Evolutionary conservation across 2,797 vertebrate species (phyloP), one percentile per base, ranked within the genome.

Genomic region (Xiphorhynchus erythropygius): DNA sequence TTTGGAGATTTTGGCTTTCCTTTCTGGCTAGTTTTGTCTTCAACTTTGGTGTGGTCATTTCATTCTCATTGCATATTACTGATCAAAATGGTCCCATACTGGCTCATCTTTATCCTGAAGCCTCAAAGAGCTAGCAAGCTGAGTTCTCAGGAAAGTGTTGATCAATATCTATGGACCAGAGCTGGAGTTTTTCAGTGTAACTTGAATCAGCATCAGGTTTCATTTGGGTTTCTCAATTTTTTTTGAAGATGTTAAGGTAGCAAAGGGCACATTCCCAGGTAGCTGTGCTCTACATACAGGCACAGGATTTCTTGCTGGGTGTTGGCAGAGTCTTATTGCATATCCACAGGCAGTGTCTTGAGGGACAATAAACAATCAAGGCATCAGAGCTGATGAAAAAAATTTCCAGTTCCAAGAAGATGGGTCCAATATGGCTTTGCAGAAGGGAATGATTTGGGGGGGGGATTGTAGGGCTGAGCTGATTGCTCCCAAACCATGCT

Each of bases 401-500:
- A 39, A 7, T 2, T 12, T 52, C 22, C 11, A 12, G 1, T 0
- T 82, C 30, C 28, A 27, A 67, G n/a, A 25, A 74, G 24, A 22
- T 39, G 13, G 19, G 39, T 65, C 47, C 23, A 49, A 5, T 11
- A 18, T 11, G 21, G 11, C 30, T 89, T 76, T 49, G 32, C 21
- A 30, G 60, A 64, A 82, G 22, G 28, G 33, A 60, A 52, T 27
- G 42, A 37, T 56, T 67, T 67, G 6, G 13, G 9, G 39, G 39
- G 69, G 15, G 7, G 5, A 30, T 63, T 42, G 2, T 17, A 37
- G 46, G 44, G 32, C 13, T 82, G 53, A 64, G 57, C 49, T 8
- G 14, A 52, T 11, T 0, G 0, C 33, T 59, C 14, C 11, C 3
- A 3, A 57, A 27, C 19, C 60, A 18, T 3, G 7, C 53, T 30